A percentile compares a stretch with the other conserved stretches of the same genome.
Conservation (phyloP, 2,113 vertebrate genomes). For the Zapus hudsonius region DNA sequence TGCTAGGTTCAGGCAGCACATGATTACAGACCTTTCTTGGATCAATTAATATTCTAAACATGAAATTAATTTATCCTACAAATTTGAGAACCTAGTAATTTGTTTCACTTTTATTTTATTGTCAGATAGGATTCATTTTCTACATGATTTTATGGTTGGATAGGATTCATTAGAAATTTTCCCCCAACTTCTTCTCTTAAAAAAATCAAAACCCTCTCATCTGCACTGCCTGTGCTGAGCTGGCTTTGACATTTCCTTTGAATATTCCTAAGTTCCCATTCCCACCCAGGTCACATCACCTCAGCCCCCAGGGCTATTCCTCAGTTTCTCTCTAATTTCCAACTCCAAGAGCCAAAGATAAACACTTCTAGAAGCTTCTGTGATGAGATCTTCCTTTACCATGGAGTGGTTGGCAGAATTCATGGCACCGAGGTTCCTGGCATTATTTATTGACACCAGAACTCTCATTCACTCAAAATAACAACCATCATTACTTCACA, state of each 20-base stretch:
- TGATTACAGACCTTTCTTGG: slow-evolving; percentile 55
- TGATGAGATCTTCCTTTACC: not conserved
- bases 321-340: slow-evolving; percentile 78
- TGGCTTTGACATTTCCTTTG: slow-evolving; percentile 68
- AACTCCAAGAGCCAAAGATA: slow-evolving; percentile 63
- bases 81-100: slow-evolving; percentile 86
- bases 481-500: not conserved
- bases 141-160: slow-evolving; percentile 88
- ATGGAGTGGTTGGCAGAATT: not conserved
- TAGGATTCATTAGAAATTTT: slow-evolving; percentile 87
- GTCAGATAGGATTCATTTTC: slow-evolving; percentile 87
- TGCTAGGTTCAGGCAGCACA: slow-evolving; percentile 1
- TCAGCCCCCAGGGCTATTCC: slow-evolving; percentile 58
- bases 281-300: slow-evolving; percentile 9
- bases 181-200: slow-evolving; percentile 77
- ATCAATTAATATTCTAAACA: slow-evolving; percentile 89
- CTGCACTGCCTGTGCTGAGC: slow-evolving; percentile 62
- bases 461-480: not conserved
- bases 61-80: slow-evolving; percentile 87
- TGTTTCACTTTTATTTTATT: slow-evolving; percentile 89
- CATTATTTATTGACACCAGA: not conserved
- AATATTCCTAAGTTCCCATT: slow-evolving; percentile 63
- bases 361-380: slow-evolving; percentile 26
- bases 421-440: accelerated
- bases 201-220: slow-evolving; percentile 22